Evolutionary conservation across 1,140 invertebrate genomes (phyloP).

Genomic region (Ceratina australensis): DNA sequence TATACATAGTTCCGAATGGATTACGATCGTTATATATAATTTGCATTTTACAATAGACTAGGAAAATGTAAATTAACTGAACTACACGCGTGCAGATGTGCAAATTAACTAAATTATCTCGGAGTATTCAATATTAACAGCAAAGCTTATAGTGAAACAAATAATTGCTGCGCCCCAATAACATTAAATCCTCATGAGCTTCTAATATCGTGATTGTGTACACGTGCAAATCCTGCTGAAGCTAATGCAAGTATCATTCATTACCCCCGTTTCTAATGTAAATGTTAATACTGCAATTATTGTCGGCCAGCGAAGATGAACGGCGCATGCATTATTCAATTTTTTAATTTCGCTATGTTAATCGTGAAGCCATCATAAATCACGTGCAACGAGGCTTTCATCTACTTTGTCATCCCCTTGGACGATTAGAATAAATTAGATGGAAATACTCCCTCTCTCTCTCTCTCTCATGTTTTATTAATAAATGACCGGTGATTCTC

Average conservation of each 20-base stretch:
- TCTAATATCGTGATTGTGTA: neutral
- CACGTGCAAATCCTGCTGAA: neutral
- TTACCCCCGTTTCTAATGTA: no score
- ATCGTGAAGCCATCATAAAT: no score
- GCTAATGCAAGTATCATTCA: neutral
- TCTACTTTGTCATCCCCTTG: neutral
- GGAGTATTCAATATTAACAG: no score
- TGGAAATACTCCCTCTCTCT: neutral
- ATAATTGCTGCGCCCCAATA: neutral
- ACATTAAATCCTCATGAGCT: neutral
- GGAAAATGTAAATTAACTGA: neutral
- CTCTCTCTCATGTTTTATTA: neutral
- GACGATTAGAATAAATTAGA: conserved; percentile 22
- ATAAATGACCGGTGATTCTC: conserved; percentile 7
- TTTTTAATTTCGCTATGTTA: no score
- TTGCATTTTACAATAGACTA: neutral
- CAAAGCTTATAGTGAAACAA: neutral
- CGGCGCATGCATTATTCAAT: no score
- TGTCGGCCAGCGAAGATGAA: no score
- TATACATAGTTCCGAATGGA: no score
- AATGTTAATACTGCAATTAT: no score
- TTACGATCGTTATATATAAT: neutral
- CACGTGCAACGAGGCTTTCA: neutral
- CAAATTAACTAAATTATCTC: no score
- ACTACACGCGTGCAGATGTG: neutral